A percentile compares a stretch with the other conserved stretches of the same genome.
Evolutionary conservation across 2,888 invertebrate species (phyloP).

Genomic region (Pseudolycoriella hygida): DNA sequence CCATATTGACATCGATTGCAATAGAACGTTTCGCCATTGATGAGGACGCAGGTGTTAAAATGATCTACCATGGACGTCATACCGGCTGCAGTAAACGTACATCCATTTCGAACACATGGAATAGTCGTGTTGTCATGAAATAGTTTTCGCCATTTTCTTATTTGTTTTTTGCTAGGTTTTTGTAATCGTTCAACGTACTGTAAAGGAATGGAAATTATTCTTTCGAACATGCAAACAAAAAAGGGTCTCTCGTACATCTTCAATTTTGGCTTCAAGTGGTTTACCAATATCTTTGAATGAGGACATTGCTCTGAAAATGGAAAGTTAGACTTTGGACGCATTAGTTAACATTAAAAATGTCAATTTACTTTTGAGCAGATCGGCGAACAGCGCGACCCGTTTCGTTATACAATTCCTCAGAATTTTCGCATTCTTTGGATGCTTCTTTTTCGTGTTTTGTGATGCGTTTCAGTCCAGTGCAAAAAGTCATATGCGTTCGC

Average conservation of each 20-base stretch:
- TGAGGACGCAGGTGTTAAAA: neutral
- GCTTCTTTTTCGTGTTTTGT: neutral
- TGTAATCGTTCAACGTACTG: too few relatives aligned
- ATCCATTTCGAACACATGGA: constrained; percentile 1
- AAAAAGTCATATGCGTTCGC: constrained; percentile 2
- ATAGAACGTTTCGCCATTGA: neutral
- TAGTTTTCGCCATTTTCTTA: constrained; percentile 1
- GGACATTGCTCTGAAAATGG: too few relatives aligned
- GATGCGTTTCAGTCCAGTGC: neutral
- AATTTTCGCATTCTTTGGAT: neutral
- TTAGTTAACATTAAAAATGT: too few relatives aligned
- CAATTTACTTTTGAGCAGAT: neutral
- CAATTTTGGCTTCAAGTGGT: too few relatives aligned
- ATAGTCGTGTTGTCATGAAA: neutral
- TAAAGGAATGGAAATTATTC: too few relatives aligned
- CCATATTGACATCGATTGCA: neutral
- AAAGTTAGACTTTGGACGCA: too few relatives aligned
- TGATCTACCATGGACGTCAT: neutral
- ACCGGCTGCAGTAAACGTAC: neutral
- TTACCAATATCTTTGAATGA: too few relatives aligned
- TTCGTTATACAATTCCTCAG: neutral
- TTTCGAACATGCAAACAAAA: too few relatives aligned
- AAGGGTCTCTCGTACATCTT: too few relatives aligned
- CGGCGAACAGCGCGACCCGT: constrained; percentile 3
- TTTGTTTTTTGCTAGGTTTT: neutral